Conservation (phyloP, 2,888 invertebrate genomes). For the Caenorhabditis panamensis region DNA sequence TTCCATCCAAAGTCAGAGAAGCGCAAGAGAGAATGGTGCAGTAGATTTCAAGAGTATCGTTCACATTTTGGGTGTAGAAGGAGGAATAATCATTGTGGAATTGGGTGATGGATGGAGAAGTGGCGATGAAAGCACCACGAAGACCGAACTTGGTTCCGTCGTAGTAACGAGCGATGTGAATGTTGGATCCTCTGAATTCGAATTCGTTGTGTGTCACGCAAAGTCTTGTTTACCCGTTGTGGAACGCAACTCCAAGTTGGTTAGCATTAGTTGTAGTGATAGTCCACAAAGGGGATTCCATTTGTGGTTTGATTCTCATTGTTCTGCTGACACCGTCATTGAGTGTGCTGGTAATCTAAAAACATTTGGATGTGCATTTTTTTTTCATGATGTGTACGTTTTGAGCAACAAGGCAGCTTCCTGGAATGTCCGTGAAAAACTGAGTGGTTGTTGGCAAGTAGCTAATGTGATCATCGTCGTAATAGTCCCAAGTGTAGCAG, state of each 20-base stretch:
- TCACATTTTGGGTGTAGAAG: slow-evolving; percentile 63
- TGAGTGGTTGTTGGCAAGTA: slow-evolving; percentile 51
- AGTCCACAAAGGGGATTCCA: slow-evolving; percentile 57
- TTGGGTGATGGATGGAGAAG: slow-evolving; percentile 62
- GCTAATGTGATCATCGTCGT: slow-evolving; percentile 65
- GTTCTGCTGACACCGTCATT: slow-evolving; percentile 31
- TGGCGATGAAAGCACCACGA: slow-evolving; percentile 64
- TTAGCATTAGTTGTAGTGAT: slow-evolving; percentile 28
- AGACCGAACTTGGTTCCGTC: slow-evolving; percentile 40
- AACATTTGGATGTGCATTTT: not conserved
- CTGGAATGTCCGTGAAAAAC: slow-evolving; percentile 66
- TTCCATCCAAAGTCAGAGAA: slow-evolving; percentile 37
- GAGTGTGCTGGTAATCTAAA: slow-evolving; percentile 50
- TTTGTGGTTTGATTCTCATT: slow-evolving; percentile 44
- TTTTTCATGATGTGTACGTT: too few relatives aligned
- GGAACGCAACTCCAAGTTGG: slow-evolving; percentile 51
- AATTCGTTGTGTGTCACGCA: too few relatives aligned
- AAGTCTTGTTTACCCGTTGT: slow-evolving; percentile 55
- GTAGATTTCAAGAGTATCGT: slow-evolving; percentile 59
- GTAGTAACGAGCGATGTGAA: slow-evolving; percentile 63
- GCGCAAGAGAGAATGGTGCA: slow-evolving; percentile 43
- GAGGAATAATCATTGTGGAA: slow-evolving; percentile 46
- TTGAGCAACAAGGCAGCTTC: slow-evolving; percentile 46
- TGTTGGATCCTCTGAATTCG: slow-evolving; percentile 60
- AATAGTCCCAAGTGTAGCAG: slow-evolving; percentile 61